A percentile compares a stretch with the other conserved stretches of the same genome.
phyloP scores from a whole-genome alignment of 1,140 invertebrate species.

The Trachelipus rathkii region DNA sequence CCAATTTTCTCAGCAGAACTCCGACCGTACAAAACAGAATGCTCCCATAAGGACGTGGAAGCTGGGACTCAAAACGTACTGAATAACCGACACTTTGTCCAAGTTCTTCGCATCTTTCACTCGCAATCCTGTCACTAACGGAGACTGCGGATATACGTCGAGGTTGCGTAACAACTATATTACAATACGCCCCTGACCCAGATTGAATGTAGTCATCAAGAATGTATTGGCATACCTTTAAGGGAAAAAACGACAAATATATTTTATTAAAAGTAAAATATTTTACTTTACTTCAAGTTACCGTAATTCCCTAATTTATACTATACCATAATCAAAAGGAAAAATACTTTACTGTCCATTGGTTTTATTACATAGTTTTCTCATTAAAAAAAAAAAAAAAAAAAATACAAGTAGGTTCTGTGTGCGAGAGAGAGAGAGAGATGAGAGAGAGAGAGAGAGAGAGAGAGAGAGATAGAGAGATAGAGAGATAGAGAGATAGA shows the following conservation, averaged over 20 bases:
- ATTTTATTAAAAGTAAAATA: too few species aligned
- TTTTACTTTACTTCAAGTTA: too few species aligned
- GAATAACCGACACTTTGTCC: conserved; percentile 71
- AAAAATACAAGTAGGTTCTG: too few species aligned
- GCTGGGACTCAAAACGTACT: conserved; percentile 68
- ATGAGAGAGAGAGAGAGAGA: too few species aligned
- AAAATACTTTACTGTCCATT: too few species aligned
- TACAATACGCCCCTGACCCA: conserved; percentile 73
- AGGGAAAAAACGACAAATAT: background rate
- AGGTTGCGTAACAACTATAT: conserved; percentile 90
- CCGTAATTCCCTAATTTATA: too few species aligned
- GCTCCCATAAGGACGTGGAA: conserved; percentile 85
- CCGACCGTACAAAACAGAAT: conserved; percentile 94
- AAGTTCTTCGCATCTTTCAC: conserved; percentile 77
- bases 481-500: too few species aligned
- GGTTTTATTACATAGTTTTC: too few species aligned
- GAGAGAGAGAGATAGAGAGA: too few species aligned
- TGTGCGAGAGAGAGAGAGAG: too few species aligned
- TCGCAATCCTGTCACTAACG: conserved; percentile 83
- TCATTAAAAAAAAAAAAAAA: too few species aligned
- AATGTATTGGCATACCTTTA: conserved; percentile 89
- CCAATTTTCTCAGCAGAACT: conserved; percentile 85
- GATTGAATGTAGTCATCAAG: conserved; percentile 88
- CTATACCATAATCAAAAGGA: too few species aligned
- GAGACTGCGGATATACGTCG: conserved; percentile 90